Percentiles rank a stretch among this genome's conserved stretches.
Conservation (phyloP, 2,888 invertebrate genomes). For the Xylota segnis region DNA sequence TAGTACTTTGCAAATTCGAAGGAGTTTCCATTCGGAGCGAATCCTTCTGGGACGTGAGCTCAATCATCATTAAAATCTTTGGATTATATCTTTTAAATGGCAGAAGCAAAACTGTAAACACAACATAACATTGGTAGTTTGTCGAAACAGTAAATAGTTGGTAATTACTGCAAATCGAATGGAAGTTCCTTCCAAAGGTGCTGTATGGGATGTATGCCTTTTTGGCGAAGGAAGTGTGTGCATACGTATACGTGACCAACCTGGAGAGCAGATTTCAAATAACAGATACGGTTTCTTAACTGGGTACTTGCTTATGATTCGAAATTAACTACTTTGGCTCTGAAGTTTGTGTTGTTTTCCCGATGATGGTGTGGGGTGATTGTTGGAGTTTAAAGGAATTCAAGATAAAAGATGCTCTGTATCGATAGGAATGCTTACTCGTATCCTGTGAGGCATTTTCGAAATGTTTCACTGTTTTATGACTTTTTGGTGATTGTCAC, state of each 20-base stretch:
- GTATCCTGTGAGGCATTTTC: no score
- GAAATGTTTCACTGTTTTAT: no score
- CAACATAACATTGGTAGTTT: conserved; percentile 53
- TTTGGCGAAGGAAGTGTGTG: not conserved
- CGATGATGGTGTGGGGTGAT: not conserved
- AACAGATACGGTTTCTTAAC: conserved; percentile 1
- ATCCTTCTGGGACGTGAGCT: conserved; percentile 46
- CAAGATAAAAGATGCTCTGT: no score
- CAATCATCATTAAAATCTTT: conserved; percentile 49
- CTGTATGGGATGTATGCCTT: not conserved
- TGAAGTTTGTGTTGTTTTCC: not conserved
- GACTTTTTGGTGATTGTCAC: no score
- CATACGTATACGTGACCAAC: conserved; percentile 35
- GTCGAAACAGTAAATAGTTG: conserved; percentile 55
- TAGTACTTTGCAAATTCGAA: conserved; percentile 6
- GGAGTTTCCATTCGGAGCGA: conserved; percentile 14
- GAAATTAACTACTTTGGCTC: not conserved
- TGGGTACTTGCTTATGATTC: not conserved
- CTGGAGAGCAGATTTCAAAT: not conserved
- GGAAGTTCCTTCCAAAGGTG: not conserved
- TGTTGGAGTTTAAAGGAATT: not conserved
- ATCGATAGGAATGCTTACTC: no score
- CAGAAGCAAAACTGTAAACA: conserved; percentile 53
- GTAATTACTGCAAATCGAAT: conserved; percentile 57
- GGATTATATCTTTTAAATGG: conserved; percentile 49